A percentile compares a stretch with the other conserved stretches of the same genome.
Evolutionary conservation across 2,888 invertebrate genomes (phyloP).

Genomic region (Vanessa cardui): DNA sequence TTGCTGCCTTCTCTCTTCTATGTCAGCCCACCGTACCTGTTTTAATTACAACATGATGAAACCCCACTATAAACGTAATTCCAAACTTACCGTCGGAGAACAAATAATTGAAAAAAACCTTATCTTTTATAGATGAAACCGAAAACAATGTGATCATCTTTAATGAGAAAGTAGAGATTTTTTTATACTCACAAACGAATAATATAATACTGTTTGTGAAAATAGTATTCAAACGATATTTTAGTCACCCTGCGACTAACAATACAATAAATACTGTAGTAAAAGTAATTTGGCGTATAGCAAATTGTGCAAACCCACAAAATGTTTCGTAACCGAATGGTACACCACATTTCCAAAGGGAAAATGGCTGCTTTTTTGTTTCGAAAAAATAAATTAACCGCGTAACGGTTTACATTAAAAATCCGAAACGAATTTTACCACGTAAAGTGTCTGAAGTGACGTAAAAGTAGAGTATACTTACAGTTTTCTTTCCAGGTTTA

Average conservation of each 20-base stretch:
- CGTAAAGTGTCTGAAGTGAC: too few species aligned
- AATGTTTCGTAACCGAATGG: not conserved
- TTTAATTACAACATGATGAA: conserved; percentile 73
- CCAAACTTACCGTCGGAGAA: conserved; percentile 28
- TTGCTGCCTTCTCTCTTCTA: conserved; percentile 96
- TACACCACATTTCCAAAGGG: conserved; percentile 24
- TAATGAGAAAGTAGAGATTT: not conserved
- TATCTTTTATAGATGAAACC: not conserved
- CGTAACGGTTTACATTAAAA: not conserved
- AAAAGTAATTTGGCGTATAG: not conserved
- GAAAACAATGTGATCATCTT: not conserved
- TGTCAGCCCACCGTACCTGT: conserved; percentile 98
- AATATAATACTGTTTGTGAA: not conserved
- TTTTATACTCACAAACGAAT: conserved; percentile 11
- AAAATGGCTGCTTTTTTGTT: not conserved
- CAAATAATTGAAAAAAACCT: conserved; percentile 1
- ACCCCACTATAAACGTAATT: conserved; percentile 42
- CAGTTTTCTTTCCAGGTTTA: conserved; percentile 93
- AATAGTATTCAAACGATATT: not conserved
- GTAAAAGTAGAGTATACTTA: conserved; percentile 75
- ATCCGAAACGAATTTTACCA: too few species aligned
- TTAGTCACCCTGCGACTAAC: not conserved
- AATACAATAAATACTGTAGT: not conserved
- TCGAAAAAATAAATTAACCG: not conserved
- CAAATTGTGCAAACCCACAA: not conserved